A percentile compares a stretch with the other conserved stretches of the same genome.
phyloP scores from a whole-genome alignment of 2,888 invertebrate genomes.

The Hyposoter didymator region DNA sequence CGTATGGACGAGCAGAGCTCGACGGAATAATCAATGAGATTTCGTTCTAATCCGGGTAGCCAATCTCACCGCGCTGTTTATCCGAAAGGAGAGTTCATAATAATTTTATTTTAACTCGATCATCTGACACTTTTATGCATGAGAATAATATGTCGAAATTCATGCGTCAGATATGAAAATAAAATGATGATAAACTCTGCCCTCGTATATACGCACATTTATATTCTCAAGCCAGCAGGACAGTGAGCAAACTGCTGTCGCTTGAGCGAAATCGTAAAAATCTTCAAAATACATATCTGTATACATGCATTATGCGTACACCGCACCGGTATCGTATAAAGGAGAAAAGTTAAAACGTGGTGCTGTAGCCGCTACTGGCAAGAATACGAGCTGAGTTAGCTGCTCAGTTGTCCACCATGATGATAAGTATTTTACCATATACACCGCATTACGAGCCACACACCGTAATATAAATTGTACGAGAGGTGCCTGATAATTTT shows the following conservation, averaged over 20 bases:
- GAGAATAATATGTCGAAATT: neutral
- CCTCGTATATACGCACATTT: constrained; percentile 3
- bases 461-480: constrained; percentile 54
- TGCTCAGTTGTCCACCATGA: constrained; percentile 25
- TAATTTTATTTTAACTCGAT: constrained; percentile 52
- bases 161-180: constrained; percentile 15
- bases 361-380: constrained; percentile 49
- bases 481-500: constrained; percentile 65
- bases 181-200: constrained; percentile 35
- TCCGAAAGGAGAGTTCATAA: constrained; percentile 16
- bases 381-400: constrained; percentile 42
- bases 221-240: constrained; percentile 16
- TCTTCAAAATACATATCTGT: constrained; percentile 31
- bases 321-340: constrained; percentile 38
- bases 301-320: neutral
- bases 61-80: neutral
- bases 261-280: constrained; percentile 55
- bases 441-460: constrained; percentile 41
- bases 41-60: constrained; percentile 44
- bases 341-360: constrained; percentile 39
- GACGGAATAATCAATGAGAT: constrained; percentile 53
- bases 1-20: constrained; percentile 15
- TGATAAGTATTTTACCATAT: constrained; percentile 52
- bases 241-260: constrained; percentile 48
- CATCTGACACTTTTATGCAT: constrained; percentile 30